Conservation (phyloP, 1,140 invertebrate species). For the Cotesia chilonis region DNA sequence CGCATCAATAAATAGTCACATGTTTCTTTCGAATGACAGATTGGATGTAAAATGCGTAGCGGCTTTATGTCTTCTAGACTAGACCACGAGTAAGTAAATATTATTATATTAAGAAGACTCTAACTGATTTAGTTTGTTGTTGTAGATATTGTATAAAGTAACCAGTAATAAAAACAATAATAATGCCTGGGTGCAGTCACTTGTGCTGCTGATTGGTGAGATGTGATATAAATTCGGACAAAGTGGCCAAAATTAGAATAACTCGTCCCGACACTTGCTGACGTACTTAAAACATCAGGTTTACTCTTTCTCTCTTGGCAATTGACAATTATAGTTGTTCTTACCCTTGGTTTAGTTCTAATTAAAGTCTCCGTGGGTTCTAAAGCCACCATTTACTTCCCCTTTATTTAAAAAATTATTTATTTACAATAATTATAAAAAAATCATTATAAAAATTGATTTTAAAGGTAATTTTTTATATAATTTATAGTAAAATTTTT, state of each 20-base stretch:
- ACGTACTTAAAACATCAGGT: slow-evolving; percentile 25
- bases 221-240: slow-evolving; percentile 23
- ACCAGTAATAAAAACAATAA: too few relatives aligned
- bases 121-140: too few relatives aligned
- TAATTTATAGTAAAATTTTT: too few relatives aligned
- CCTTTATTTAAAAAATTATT: neutral
- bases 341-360: slow-evolving; percentile 47
- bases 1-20: neutral
- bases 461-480: too few relatives aligned
- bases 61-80: too few relatives aligned
- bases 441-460: neutral
- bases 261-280: slow-evolving; percentile 30
- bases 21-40: neutral
- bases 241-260: slow-evolving; percentile 36
- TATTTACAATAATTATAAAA: neutral
- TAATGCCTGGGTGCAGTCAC: neutral
- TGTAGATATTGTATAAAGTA: too few relatives aligned
- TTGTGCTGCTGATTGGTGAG: slow-evolving; percentile 16
- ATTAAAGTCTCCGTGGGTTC: slow-evolving; percentile 44
- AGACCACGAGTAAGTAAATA: too few relatives aligned
- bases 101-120: too few relatives aligned
- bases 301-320: slow-evolving; percentile 33
- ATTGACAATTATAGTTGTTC: slow-evolving; percentile 45
- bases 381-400: slow-evolving; percentile 35
- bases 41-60: too few relatives aligned